Conservation (phyloP, 2,797 vertebrate genomes). For the Hippopotamyrus pictus region DNA sequence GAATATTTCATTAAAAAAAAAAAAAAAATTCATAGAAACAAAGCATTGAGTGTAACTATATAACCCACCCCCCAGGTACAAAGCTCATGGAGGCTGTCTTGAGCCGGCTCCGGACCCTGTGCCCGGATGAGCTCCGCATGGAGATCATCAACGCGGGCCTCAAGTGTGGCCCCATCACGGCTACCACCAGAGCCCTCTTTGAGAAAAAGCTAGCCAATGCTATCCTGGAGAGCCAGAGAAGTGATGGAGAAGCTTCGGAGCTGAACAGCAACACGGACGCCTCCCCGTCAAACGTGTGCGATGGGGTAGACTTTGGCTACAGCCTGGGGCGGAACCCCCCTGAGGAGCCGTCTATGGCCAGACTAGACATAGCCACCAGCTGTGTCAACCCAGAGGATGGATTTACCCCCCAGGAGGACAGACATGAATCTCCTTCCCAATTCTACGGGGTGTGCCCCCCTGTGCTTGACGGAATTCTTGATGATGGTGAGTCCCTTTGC, state of each 20-base stretch:
- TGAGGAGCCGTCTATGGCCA: slow-evolving; percentile 42
- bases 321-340: slow-evolving; percentile 60
- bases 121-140: slow-evolving; percentile 65
- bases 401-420: slow-evolving; percentile 20
- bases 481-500: slow-evolving; percentile 54
- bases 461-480: slow-evolving; percentile 53
- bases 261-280: not conserved
- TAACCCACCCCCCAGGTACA: not conserved
- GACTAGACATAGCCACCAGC: not conserved
- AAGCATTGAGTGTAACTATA: not conserved
- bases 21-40: not conserved
- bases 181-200: slow-evolving; percentile 72
- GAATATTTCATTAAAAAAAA: not conserved
- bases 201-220: slow-evolving; percentile 70
- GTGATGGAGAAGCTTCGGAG: not conserved
- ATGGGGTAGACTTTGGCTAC: slow-evolving; percentile 62
- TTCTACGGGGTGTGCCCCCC: slow-evolving; percentile 72
- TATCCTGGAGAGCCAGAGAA: slow-evolving; percentile 54
- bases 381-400: slow-evolving; percentile 15
- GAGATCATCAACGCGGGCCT: slow-evolving; percentile 65
- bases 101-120: slow-evolving; percentile 58
- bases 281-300: slow-evolving; percentile 18
- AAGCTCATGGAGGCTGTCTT: slow-evolving; percentile 69
- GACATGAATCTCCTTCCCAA: slow-evolving; percentile 33
- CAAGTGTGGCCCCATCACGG: slow-evolving; percentile 73